These are phyloP conservation scores for Struthidea cinerea DNA, from an alignment of 2,113 vertebrate genomes.

Conservation along the genomic window DNA sequence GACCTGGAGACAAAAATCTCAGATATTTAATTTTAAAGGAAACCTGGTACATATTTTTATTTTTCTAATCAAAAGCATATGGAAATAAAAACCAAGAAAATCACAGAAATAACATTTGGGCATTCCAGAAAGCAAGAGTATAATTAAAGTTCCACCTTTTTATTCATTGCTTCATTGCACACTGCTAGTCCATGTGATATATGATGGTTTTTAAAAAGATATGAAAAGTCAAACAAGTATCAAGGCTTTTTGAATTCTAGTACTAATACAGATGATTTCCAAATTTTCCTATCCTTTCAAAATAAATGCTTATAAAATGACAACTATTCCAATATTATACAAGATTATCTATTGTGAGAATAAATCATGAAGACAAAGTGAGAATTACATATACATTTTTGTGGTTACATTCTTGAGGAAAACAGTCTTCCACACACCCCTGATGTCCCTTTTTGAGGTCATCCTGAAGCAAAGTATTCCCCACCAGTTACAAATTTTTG, in stretches of 20 bases:
- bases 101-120: background rate
- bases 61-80: background rate
- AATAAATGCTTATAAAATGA: background rate
- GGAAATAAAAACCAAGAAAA: background rate
- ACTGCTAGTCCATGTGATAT: background rate
- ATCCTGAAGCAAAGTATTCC: background rate
- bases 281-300: background rate
- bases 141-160: background rate
- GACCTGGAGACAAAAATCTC: background rate
- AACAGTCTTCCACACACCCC: background rate
- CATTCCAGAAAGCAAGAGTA: background rate
- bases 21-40: background rate
- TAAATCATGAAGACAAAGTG: background rate
- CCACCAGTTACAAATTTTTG: background rate
- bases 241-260: background rate
- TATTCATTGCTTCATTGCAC: background rate
- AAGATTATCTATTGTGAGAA: background rate
- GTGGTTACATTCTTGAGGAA: background rate
- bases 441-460: background rate
- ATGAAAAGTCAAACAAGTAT: background rate
- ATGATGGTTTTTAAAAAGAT: background rate
- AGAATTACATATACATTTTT: background rate
- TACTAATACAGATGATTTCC: background rate
- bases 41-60: background rate
- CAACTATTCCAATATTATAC: background rate